phyloP scores from a whole-genome alignment of 2,888 invertebrate species.

The Tipula helvola region DNA sequence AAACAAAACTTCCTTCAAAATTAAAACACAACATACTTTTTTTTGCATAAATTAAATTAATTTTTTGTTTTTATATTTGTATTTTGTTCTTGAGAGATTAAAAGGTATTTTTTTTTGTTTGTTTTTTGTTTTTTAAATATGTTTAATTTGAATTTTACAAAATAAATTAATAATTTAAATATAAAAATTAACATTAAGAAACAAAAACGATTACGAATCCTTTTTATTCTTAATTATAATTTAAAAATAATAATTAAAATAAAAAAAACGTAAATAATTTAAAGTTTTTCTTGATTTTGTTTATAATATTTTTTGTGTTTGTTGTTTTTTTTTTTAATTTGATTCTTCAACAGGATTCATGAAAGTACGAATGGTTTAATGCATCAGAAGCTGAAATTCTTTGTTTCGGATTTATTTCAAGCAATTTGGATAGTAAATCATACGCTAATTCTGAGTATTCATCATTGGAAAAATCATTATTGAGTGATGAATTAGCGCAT shows the following conservation, averaged over 20 bases:
- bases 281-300: not conserved
- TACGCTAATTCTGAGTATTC: slow-evolving; percentile 60
- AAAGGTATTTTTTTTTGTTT: not conserved
- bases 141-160: not conserved
- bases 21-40: not conserved
- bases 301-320: not conserved
- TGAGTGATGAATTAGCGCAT: slow-evolving; percentile 28
- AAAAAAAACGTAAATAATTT: not conserved
- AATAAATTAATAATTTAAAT: slow-evolving; percentile 4
- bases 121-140: not conserved
- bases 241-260: not conserved
- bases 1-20: not conserved
- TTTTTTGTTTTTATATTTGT: not conserved
- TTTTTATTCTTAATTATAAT: not conserved
- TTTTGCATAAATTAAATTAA: not conserved
- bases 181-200: not conserved
- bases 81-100: not conserved
- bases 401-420: slow-evolving; percentile 66
- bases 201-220: not conserved
- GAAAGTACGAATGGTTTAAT: slow-evolving; percentile 61
- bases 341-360: slow-evolving; percentile 13
- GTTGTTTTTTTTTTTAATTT: not conserved
- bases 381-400: slow-evolving; percentile 64
- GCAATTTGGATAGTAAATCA: slow-evolving; percentile 53
- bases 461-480: slow-evolving; percentile 25